Evolutionary conservation across 1,140 invertebrate species (phyloP).

Genomic region (Brachionus sp.): DNA sequence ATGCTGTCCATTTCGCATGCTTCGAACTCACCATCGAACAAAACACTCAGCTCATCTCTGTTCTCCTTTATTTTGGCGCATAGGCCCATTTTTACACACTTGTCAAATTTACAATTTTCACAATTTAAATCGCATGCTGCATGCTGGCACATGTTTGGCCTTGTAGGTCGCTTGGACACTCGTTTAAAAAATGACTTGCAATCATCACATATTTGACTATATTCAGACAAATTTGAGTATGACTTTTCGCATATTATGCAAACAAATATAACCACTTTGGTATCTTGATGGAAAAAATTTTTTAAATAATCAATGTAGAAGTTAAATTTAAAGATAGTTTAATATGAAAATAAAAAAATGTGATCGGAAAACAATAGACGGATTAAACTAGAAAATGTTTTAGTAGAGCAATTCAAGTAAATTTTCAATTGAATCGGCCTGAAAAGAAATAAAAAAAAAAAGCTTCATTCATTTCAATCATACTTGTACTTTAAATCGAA

Average conservation of each 20-base stretch:
- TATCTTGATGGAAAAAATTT: neutral
- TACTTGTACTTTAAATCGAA: too few relatives aligned
- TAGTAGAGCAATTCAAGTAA: too few relatives aligned
- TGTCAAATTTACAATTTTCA: slow-evolving; percentile 20
- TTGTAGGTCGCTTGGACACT: neutral
- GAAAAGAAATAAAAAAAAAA: too few relatives aligned
- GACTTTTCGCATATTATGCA: neutral
- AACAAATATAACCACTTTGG: neutral
- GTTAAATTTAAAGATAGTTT: neutral
- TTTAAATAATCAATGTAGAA: neutral
- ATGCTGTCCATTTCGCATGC: neutral
- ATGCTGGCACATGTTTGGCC: neutral
- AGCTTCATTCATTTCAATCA: too few relatives aligned
- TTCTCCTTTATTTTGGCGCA: neutral
- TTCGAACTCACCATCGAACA: neutral
- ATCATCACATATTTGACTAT: neutral
- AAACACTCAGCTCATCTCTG: neutral
- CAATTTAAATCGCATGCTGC: neutral
- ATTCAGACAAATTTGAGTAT: neutral
- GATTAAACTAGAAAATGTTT: too few relatives aligned
- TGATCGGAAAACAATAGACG: too few relatives aligned
- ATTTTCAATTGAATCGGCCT: too few relatives aligned
- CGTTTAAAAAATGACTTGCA: neutral
- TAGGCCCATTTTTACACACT: neutral
- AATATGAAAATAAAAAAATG: too few relatives aligned